Evolutionary conservation across 1,140 invertebrate species (phyloP), one percentile per base, ranked within the genome.

Genomic region (Aleiodes sp.): DNA sequence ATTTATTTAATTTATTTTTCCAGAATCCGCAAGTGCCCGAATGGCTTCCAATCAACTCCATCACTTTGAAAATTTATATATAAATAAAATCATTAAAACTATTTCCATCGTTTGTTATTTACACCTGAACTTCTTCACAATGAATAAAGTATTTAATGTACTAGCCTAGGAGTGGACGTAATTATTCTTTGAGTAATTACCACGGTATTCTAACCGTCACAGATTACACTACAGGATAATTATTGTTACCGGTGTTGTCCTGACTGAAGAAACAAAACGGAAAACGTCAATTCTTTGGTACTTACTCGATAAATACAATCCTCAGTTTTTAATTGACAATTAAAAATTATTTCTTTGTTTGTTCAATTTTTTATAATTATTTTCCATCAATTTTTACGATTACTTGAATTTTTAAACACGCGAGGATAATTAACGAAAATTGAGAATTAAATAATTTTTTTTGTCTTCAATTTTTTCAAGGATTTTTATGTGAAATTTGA

Each of bases 151-250:
- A 24, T 26, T 57, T 33, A 29, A 31, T 60, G 31, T 60, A 10
- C 35, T 1, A 60, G 31, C 26, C 31, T 37, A 63, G 57, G 63
- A 64, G 56, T 64, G 56, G 41, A 70, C 57, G 63, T 39, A 73
- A 75, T 78, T 75, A 72, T 70, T 60, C 70, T 41, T 46, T 52
- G 39, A 73, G 46, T 63, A 65, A 73, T 77, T 74, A 73, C 52
- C 68, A 59, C 56, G 37, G 56, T 64, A 41, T 65, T 35, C 26
- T 73, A 70, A 10, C 59, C 75, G 75, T 78, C 78, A 73, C 76
- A 76, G 71, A 73, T 79, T 78, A 67, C 65, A 64, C 64, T 59
- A 76, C 67, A 41, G 26, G 39, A 69, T 73, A 79, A 79, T 79
- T 75, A 68, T 61, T 10, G 71, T 68, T 75, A 72, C 73, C 76